Percentiles rank a stretch among this genome's conserved stretches.
Conservation (phyloP, 2,797 vertebrate species). For the Enteromius viviparus region DNA sequence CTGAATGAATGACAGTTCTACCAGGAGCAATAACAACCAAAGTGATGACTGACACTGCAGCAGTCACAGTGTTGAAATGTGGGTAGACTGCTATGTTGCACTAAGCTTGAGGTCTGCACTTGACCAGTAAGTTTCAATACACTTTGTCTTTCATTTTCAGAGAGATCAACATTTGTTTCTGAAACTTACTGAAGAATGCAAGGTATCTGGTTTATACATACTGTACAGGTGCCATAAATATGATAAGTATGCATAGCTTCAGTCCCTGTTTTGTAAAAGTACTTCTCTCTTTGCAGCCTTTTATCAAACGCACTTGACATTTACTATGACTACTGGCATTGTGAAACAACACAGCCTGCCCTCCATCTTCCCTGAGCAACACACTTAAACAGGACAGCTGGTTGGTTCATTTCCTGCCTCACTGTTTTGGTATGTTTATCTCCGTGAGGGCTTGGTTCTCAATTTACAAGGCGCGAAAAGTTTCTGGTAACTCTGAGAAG, state of each 20-base stretch:
- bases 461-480: background rate
- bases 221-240: conserved; percentile 3
- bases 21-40: conserved; percentile 28
- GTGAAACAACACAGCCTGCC: conserved; percentile 46
- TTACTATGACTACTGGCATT: conserved; percentile 60
- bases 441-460: conserved; percentile 24
- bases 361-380: background rate
- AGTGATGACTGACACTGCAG: conserved; percentile 47
- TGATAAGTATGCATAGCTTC: conserved; percentile 65
- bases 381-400: conserved; percentile 27
- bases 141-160: conserved; percentile 13
- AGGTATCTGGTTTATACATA: conserved; percentile 15
- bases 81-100: background rate
- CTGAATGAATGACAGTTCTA: conserved; percentile 39
- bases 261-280: conserved; percentile 63
- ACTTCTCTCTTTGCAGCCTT: conserved; percentile 69
- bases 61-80: conserved; percentile 51
- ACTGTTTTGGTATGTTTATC: conserved; percentile 32
- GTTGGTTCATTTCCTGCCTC: conserved; percentile 28
- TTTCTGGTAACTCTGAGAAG: conserved; percentile 5
- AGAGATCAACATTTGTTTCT: conserved; percentile 13
- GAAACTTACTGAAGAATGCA: conserved; percentile 20
- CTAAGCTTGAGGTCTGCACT: background rate
- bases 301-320: conserved; percentile 69
- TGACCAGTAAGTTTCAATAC: background rate